Evolutionary conservation across 2,888 invertebrate genomes (phyloP).

Genomic region (Neoitamus cyanurus): DNA sequence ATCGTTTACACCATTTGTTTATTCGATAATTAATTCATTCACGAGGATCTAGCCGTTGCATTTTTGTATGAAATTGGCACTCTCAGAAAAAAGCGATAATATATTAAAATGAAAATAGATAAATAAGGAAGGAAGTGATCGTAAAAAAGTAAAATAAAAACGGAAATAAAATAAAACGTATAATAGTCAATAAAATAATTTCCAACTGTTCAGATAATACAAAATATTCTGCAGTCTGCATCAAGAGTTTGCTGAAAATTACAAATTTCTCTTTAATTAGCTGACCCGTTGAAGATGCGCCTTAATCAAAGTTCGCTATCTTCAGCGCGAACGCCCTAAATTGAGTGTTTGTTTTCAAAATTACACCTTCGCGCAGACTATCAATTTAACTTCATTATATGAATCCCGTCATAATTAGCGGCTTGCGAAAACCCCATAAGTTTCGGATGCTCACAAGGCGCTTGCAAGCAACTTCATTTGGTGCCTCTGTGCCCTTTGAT

Average conservation of each 20-base stretch:
- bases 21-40: too few species aligned
- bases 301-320: slow-evolving; percentile 1
- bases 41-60: too few species aligned
- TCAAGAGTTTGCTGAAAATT: neutral
- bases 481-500: neutral
- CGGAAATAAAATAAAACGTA: too few species aligned
- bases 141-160: too few species aligned
- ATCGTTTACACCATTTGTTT: too few species aligned
- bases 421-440: slow-evolving; percentile 11
- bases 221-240: neutral
- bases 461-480: neutral
- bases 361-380: slow-evolving; percentile 25
- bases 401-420: neutral
- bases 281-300: neutral
- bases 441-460: neutral
- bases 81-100: too few species aligned
- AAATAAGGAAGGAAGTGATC: too few species aligned
- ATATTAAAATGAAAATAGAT: too few species aligned
- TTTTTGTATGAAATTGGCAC: too few species aligned
- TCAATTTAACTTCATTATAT: slow-evolving; percentile 29
- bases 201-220: neutral
- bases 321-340: slow-evolving; percentile 3
- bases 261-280: neutral
- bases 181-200: too few species aligned
- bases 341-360: slow-evolving; percentile 38